Percentiles rank a stretch among this genome's conserved stretches.
Conservation (phyloP, 2,888 invertebrate species). For the Habroteleia sp. region DNA sequence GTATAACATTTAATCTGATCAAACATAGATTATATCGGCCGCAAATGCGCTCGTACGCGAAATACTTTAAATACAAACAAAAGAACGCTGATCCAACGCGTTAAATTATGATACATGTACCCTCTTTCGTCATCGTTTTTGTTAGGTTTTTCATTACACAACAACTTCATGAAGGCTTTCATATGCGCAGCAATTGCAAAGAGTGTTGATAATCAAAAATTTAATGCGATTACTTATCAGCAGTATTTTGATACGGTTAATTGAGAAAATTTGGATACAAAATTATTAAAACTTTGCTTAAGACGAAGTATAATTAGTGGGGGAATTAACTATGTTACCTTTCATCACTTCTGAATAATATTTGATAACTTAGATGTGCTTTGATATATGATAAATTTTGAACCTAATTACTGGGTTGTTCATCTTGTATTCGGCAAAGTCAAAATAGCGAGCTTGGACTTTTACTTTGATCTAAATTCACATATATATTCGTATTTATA, state of each 20-base stretch:
- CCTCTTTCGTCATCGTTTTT: too few relatives aligned
- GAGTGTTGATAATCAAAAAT: slow-evolving; percentile 9
- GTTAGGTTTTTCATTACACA: slow-evolving; percentile 38
- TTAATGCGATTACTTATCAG: slow-evolving; percentile 22
- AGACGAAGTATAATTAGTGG: slow-evolving; percentile 4
- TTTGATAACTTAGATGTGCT: too few relatives aligned
- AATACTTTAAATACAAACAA: slow-evolving; percentile 45
- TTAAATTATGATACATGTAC: slow-evolving; percentile 49
- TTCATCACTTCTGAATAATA: too few relatives aligned
- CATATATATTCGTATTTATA: slow-evolving; percentile 79
- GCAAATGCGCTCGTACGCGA: slow-evolving; percentile 67
- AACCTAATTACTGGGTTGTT: too few relatives aligned
- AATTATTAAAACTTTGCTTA: slow-evolving; percentile 45
- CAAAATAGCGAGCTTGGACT: slow-evolving; percentile 5
- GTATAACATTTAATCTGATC: slow-evolving; percentile 80
- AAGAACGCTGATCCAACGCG: slow-evolving; percentile 52
- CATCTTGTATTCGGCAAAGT: slow-evolving; percentile 5
- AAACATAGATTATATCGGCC: slow-evolving; percentile 79
- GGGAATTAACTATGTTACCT: too few relatives aligned
- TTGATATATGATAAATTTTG: too few relatives aligned
- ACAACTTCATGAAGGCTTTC: slow-evolving; percentile 15
- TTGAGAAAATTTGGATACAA: slow-evolving; percentile 8
- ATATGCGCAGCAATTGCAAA: slow-evolving; percentile 30
- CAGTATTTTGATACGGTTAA: background rate
- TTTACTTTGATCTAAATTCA: slow-evolving; percentile 76